phyloP scores from a whole-genome alignment of 2,797 vertebrate species.

The Cynodonichthys magdalenae region DNA sequence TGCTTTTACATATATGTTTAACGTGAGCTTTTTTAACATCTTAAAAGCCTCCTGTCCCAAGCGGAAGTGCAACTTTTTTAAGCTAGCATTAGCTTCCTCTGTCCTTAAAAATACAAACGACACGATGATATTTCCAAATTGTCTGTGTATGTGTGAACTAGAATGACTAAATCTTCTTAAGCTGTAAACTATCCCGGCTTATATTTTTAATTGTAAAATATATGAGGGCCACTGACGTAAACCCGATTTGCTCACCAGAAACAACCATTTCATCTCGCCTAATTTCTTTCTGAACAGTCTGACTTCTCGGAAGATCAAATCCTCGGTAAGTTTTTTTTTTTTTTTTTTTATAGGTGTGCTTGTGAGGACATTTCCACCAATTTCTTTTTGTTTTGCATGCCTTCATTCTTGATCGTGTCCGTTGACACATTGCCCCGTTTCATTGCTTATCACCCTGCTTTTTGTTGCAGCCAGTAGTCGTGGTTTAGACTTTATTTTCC shows the following conservation, averaged over 20 bases:
- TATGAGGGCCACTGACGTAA: not conserved
- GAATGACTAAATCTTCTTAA: not conserved
- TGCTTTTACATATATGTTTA: not conserved
- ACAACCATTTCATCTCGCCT: conserved; percentile 50
- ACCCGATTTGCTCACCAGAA: conserved; percentile 14
- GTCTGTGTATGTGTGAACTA: not conserved
- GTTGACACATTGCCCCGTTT: conserved; percentile 55
- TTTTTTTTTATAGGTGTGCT: no score
- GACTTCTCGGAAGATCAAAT: conserved; percentile 88
- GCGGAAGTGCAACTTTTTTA: conserved; percentile 74
- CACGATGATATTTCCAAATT: not conserved
- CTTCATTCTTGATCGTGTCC: conserved; percentile 50
- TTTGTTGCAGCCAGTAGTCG: conserved; percentile 39
- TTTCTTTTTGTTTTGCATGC: conserved; percentile 35
- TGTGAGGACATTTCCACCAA: conserved; percentile 19
- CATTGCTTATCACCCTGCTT: conserved; percentile 54
- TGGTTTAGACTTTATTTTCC: conserved; percentile 21
- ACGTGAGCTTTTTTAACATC: not conserved
- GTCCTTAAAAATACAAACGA: not conserved
- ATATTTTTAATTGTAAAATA: not conserved
- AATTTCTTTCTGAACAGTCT: conserved; percentile 82
- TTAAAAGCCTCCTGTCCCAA: conserved; percentile 35
- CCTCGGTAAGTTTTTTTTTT: conserved; percentile 80
- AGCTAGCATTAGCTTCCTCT: conserved; percentile 60
- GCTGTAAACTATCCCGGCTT: not conserved